These are phyloP conservation scores for Dasyprocta punctata DNA, from an alignment of 2,113 vertebrate species.

Conservation along the genomic window DNA sequence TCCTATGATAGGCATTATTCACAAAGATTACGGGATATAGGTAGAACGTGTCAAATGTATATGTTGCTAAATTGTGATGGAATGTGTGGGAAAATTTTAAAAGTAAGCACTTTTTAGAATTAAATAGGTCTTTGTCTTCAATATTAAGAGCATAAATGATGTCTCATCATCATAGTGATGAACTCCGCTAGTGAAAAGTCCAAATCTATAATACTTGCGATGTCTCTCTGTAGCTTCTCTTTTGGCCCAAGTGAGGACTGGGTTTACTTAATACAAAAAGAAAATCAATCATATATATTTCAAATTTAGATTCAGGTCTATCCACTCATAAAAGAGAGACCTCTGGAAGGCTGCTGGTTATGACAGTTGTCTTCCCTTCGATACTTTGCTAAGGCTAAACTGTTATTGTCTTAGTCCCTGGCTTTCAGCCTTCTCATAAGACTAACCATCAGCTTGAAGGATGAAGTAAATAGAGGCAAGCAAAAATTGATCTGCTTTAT, in stretches of 20 bases:
- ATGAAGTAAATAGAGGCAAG: neutral
- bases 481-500: neutral
- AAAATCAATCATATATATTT: neutral
- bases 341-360: neutral
- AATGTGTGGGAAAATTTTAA: neutral
- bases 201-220: neutral
- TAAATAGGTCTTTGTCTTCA: neutral
- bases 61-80: conserved; percentile 42
- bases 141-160: neutral
- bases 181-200: neutral
- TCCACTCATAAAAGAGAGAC: neutral
- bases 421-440: neutral
- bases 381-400: neutral
- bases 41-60: conserved; percentile 46
- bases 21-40: conserved; percentile 31
- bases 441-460: neutral
- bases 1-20: conserved; percentile 64
- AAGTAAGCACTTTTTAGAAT: neutral
- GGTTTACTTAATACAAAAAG: neutral
- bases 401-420: neutral
- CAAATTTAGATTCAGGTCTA: neutral
- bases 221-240: neutral
- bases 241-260: neutral
- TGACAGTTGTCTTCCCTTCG: neutral
- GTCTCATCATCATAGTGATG: neutral